Evolutionary conservation across 2,797 vertebrate species (phyloP).

Genomic region (Austrolebias charrua): DNA sequence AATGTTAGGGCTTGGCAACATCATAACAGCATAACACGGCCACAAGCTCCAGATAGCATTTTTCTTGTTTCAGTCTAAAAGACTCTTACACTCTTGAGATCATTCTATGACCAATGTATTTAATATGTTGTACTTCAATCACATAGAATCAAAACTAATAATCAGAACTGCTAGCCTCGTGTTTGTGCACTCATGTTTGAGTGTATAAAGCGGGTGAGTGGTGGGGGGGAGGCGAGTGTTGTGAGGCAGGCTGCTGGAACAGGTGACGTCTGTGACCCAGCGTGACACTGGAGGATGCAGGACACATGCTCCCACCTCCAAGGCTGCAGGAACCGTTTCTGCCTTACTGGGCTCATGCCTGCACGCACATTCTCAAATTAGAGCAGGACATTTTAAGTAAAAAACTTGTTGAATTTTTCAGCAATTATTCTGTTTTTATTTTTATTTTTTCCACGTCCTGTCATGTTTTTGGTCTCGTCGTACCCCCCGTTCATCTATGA

Average conservation of each 20-base stretch:
- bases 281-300: constrained; percentile 52
- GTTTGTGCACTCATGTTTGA: constrained; percentile 8
- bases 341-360: constrained; percentile 46
- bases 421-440: background rate
- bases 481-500: no score
- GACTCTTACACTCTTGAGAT: constrained; percentile 14
- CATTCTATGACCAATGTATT: constrained; percentile 14
- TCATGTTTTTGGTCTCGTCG: no score
- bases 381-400: no score
- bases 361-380: constrained; percentile 5
- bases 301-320: constrained; percentile 63
- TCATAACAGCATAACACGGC: constrained; percentile 35
- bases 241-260: constrained; percentile 53
- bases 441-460: no score
- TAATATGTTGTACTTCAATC: background rate
- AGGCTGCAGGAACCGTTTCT: constrained; percentile 54
- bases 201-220: constrained; percentile 27
- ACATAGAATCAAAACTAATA: constrained; percentile 7
- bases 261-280: constrained; percentile 70
- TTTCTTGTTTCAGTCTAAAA: constrained; percentile 24
- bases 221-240: constrained; percentile 16
- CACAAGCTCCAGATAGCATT: constrained; percentile 48
- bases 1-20: constrained; percentile 51
- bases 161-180: constrained; percentile 17
- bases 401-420: background rate